Base-by-base conservation (phyloP, 2,888 invertebrate species). In the Chromoteleia sp. region DNA sequence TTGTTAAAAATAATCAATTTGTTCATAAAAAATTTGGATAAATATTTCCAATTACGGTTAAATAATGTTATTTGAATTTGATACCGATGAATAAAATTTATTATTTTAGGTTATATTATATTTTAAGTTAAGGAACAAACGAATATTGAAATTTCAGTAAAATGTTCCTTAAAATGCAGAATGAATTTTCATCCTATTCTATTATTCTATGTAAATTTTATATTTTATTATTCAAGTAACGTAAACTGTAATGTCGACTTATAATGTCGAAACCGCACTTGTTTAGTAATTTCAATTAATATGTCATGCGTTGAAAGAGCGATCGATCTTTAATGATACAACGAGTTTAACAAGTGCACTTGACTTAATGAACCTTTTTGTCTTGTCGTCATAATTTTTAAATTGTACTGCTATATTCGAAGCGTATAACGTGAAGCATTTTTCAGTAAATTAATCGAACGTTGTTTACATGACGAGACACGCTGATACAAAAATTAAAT, bases 261-360 rank as follows among this genome's bases (percentile, higher is more conserved):
- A 5, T 19, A 17, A 61, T 61, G 61, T 52, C 33, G 61, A 59
- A 61, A 73, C 41, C 30, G 39, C 19, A 29, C 30, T 61, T 61
- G 39, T 36, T 52, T 30, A 54, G 52, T 25, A 52, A 63, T 70
- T 48, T 58, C 58, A 56, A 58, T 56, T 48, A 70, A 48, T 58
- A 48, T 68, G 45, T 56, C 58, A 8, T 54, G 33, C 45, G 25
- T 30, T 33, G 10, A 29, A 30, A 56, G 21, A 59, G 54, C 30
- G 73, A 73, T 63, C 54, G 54, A 5, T 61, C 61, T 43, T 43
- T 73, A 73, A 63, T 63, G 73, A 73, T 73, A 73, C 52, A 41
- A 21, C 52, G 7, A 54, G 63, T 54, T 59, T 59, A 61, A 73
- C 73, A 63, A 73, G 73, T 73, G 61, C 61, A 73, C 61, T 73